Conservation (phyloP, 2,113 vertebrate genomes). For the Tragelaphus buxtoni region DNA sequence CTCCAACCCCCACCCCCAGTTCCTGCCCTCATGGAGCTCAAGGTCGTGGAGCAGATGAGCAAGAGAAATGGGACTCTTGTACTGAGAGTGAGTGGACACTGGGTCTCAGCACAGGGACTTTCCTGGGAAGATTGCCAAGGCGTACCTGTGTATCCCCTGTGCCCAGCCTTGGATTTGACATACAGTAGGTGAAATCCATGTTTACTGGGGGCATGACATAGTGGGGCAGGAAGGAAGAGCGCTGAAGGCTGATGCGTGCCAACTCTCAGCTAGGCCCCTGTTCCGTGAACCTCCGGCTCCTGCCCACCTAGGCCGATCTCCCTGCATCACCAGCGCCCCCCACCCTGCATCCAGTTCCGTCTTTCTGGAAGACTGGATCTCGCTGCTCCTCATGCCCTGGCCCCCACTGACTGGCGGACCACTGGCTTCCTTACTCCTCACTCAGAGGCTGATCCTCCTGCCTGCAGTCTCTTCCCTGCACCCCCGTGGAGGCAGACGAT, state of each 20-base stretch:
- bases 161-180: background rate
- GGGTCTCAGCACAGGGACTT: background rate
- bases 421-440: background rate
- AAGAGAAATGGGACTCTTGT: background rate
- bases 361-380: background rate
- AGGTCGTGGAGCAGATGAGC: background rate
- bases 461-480: background rate
- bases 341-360: accelerated
- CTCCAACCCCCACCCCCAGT: too few relatives aligned
- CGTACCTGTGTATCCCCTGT: accelerated
- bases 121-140: background rate
- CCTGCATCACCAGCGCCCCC: background rate
- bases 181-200: accelerated
- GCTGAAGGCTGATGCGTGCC: accelerated
- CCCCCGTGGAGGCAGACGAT: background rate
- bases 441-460: background rate
- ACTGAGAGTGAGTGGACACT: too few relatives aligned
- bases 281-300: background rate
- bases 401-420: accelerated
- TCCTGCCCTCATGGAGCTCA: background rate
- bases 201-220: background rate
- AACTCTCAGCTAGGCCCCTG: accelerated
- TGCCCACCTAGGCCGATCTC: accelerated
- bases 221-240: background rate
- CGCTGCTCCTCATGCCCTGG: background rate